phyloP scores from a whole-genome alignment of 2,888 invertebrate genomes.

The Cabera pusaria region DNA sequence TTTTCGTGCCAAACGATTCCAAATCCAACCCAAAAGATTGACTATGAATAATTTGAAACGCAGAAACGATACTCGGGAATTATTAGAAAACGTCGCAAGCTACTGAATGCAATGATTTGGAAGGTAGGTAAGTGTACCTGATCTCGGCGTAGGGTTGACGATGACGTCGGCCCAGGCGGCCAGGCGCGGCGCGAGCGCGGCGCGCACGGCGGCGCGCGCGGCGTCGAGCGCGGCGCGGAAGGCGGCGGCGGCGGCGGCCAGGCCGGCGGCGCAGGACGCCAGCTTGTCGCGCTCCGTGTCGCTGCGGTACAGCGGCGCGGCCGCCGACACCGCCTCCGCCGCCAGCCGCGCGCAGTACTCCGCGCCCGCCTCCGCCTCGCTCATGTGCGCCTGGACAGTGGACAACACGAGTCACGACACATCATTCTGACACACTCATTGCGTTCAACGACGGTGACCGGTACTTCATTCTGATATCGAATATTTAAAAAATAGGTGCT shows the following conservation, averaged over 20 bases:
- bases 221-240: slow-evolving; percentile 57
- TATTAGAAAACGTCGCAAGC: too few relatives aligned
- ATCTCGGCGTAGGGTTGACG: slow-evolving; percentile 42
- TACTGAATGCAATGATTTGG: too few relatives aligned
- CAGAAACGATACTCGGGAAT: too few relatives aligned
- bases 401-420: not conserved
- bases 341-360: slow-evolving; percentile 95
- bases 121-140: slow-evolving; percentile 33
- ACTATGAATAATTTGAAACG: too few relatives aligned
- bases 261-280: slow-evolving; percentile 60
- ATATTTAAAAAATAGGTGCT: too few relatives aligned
- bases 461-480: too few relatives aligned
- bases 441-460: too few relatives aligned
- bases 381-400: slow-evolving; percentile 88
- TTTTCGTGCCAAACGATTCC: too few relatives aligned
- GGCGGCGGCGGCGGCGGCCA: slow-evolving; percentile 57
- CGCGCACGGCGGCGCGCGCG: slow-evolving; percentile 52
- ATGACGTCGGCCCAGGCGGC: slow-evolving; percentile 55
- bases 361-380: slow-evolving; percentile 95
- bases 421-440: too few relatives aligned
- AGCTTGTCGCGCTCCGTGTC: slow-evolving; percentile 60
- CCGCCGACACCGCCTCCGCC: slow-evolving; percentile 88
- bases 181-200: slow-evolving; percentile 49
- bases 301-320: slow-evolving; percentile 83
- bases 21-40: too few relatives aligned